Percentiles rank a stretch among this genome's conserved stretches.
These are phyloP conservation scores for Halcyon chelicuti DNA, from an alignment of 2,797 vertebrate species.

Conservation along the genomic window DNA sequence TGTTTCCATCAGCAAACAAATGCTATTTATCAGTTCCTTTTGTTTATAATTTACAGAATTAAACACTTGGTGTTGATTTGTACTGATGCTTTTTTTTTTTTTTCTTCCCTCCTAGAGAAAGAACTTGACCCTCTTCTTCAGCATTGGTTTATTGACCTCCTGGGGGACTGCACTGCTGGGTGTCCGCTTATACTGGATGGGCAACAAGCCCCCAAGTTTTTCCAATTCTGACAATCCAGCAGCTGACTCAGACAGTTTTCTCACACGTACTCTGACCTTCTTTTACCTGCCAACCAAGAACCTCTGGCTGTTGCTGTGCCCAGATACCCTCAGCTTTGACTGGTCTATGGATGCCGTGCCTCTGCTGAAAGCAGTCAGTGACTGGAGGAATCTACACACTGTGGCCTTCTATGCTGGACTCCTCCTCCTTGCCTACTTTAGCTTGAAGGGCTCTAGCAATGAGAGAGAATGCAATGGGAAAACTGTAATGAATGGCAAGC, in stretches of 20 bases:
- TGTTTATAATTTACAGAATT: neutral
- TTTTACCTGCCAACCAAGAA: constrained; percentile 93
- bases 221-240: constrained; percentile 99
- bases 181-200: constrained; percentile 97
- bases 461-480: constrained; percentile 87
- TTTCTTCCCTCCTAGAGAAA: constrained; percentile 86
- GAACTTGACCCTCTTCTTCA: constrained; percentile 88
- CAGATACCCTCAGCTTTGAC: constrained; percentile 95
- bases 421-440: constrained; percentile 84
- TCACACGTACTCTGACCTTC: constrained; percentile 92
- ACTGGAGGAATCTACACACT: constrained; percentile 92
- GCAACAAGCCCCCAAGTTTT: constrained; percentile 97
- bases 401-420: constrained; percentile 88
- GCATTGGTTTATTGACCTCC: constrained; percentile 86
- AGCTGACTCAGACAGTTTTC: constrained; percentile 89
- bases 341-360: constrained; percentile 99
- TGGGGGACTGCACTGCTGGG: constrained; percentile 91
- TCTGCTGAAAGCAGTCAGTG: constrained; percentile 86
- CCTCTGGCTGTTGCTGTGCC: constrained; percentile 94
- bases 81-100: neutral
- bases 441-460: constrained; percentile 79
- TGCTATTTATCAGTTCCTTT: neutral
- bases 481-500: constrained; percentile 88
- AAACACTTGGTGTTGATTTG: neutral
- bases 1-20: neutral